phyloP scores from a whole-genome alignment of 2,888 invertebrate species.

The Callosobruchus maculatus region DNA sequence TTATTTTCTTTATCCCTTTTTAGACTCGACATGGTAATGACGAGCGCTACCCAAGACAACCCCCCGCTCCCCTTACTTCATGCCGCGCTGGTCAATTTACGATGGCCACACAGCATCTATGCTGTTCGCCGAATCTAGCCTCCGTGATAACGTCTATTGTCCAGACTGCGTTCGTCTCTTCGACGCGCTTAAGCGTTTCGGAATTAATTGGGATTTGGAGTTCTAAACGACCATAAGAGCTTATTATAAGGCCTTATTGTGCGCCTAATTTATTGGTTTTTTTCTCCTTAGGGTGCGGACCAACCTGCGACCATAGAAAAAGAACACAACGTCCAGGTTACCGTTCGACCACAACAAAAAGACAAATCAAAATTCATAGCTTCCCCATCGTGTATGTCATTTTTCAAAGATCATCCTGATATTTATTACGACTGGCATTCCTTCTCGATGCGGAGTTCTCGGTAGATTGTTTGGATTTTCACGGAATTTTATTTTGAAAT shows the following conservation, averaged over 20 bases:
- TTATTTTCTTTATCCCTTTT: too few relatives aligned
- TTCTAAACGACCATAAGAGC: neutral
- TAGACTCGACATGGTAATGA: too few relatives aligned
- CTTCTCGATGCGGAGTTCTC: neutral
- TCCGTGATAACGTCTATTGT: neutral
- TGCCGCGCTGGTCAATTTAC: too few relatives aligned
- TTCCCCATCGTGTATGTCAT: neutral
- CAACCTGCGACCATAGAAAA: neutral
- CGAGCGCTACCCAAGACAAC: too few relatives aligned
- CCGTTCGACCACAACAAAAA: neutral
- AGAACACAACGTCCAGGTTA: neutral
- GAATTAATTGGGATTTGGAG: neutral
- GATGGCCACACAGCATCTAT: too few relatives aligned
- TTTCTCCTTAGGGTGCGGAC: neutral
- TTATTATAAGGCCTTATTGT: neutral
- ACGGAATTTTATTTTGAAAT: too few relatives aligned
- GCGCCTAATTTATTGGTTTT: neutral
- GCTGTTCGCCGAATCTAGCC: neutral
- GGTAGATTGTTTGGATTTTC: too few relatives aligned
- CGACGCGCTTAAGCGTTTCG: constrained; percentile 3
- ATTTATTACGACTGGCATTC: neutral
- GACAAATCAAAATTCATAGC: neutral
- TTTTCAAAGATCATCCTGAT: neutral
- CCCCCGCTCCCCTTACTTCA: too few relatives aligned
- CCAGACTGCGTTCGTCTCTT: neutral